Evolutionary conservation across 2,113 vertebrate species (phyloP).

Genomic region (Hepsetus odoe): DNA sequence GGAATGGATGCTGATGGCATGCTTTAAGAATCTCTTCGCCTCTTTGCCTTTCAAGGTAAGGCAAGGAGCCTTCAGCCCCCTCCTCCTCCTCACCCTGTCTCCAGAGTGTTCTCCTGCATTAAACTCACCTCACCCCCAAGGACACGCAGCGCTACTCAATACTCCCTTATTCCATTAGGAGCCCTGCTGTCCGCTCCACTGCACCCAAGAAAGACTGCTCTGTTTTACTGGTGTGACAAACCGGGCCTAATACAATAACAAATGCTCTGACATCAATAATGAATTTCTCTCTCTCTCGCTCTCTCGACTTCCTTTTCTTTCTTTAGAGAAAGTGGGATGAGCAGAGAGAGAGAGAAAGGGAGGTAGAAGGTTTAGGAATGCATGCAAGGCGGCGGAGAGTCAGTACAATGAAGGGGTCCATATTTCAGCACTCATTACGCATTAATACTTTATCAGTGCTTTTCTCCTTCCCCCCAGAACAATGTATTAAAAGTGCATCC

Average conservation of each 20-base stretch:
- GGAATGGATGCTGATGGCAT: background rate
- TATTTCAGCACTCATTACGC: constrained; percentile 56
- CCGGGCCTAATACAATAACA: constrained; percentile 65
- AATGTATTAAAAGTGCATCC: constrained; percentile 74
- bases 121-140: constrained; percentile 63
- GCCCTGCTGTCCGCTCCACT: constrained; percentile 36
- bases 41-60: background rate
- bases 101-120: constrained; percentile 44
- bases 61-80: background rate
- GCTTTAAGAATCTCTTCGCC: background rate
- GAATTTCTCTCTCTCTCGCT: constrained; percentile 32
- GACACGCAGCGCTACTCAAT: constrained; percentile 53
- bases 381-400: constrained; percentile 20
- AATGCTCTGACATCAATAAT: constrained; percentile 69
- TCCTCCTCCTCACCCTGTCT: background rate
- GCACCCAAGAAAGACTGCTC: constrained; percentile 36
- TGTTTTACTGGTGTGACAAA: constrained; percentile 51
- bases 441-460: constrained; percentile 73
- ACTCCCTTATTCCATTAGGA: constrained; percentile 56
- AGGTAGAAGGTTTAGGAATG: background rate
- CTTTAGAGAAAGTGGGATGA: constrained; percentile 9
- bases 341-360: background rate
- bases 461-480: constrained; percentile 66
- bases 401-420: constrained; percentile 49
- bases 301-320: constrained; percentile 6